Conservation (phyloP, 2,888 invertebrate species). For the Leptinotarsa peninsularis region DNA sequence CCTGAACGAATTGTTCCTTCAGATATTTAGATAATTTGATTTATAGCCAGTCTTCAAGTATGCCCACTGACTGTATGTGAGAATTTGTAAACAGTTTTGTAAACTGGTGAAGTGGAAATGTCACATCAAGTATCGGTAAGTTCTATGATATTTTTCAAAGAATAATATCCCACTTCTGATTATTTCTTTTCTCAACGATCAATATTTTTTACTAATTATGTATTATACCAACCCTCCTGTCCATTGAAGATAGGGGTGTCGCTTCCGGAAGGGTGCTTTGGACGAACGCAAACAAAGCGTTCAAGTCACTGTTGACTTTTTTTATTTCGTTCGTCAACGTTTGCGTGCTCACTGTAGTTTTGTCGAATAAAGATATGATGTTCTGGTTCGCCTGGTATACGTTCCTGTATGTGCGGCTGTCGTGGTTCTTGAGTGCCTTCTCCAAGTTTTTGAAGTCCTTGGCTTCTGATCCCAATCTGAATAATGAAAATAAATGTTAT, state of each 20-base stretch:
- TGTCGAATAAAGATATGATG: conserved; percentile 57
- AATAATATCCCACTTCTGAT: background rate
- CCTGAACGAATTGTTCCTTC: too few relatives aligned
- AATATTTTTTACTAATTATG: background rate
- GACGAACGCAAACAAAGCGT: conserved; percentile 49
- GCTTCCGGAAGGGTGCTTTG: conserved; percentile 42
- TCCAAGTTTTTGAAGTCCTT: conserved; percentile 71
- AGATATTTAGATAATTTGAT: too few relatives aligned
- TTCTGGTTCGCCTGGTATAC: conserved; percentile 57
- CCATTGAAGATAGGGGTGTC: conserved; percentile 21
- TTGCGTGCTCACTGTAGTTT: conserved; percentile 55
- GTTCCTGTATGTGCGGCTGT: conserved; percentile 58
- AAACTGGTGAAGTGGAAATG: too few relatives aligned
- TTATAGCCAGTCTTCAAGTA: too few relatives aligned
- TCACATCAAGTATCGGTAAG: too few relatives aligned
- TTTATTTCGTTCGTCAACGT: conserved; percentile 51
- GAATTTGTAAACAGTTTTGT: too few relatives aligned
- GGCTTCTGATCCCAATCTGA: conserved; percentile 70
- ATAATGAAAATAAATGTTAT: conserved; percentile 52
- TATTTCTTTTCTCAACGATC: background rate
- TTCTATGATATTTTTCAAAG: too few relatives aligned
- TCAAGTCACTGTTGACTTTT: conserved; percentile 47
- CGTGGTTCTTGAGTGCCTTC: conserved; percentile 66
- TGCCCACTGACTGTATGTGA: too few relatives aligned
- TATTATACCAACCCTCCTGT: conserved; percentile 1